Base-by-base conservation (phyloP, 2,113 vertebrate genomes). In the Chlamydotis undulata region DNA sequence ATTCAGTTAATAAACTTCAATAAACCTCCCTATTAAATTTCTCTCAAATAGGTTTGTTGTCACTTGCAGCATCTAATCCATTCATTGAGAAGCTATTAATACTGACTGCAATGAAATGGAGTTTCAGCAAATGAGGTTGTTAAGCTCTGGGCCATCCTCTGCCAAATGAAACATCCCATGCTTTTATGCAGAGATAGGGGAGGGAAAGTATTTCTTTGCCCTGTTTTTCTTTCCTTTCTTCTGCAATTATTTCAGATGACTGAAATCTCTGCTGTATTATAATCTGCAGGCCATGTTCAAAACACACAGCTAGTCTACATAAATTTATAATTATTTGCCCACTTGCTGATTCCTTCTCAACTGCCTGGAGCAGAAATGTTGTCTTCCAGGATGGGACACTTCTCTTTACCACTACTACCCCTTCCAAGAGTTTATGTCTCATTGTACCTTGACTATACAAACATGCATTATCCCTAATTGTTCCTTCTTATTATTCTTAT, bases 1-100 rank as follows among this genome's bases (percentile, higher is more conserved):
- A 97, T 94, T 87, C 96, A 97, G 96, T 97, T 98, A 97, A 97
- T 98, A 98, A 98, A 97, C 97, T 97, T 97, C 97, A 98, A 97
- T 97, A 98, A 98, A 97, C 87, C 85, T 97, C 92, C 93, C 96
- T 97, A 97, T 98, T 98, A 97, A 97, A 98, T 98, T 98, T 97
- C 94, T 95, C 94, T 97, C 94, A 97, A 96, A 98, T 96, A 96
- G 93, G 88, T 96, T 97, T 85, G 71, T 90, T 97, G 93, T 96
- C 92, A 97, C 95, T 97, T 95, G 96, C 87, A 95, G 94, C 92
- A 96, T 97, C 96, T 96, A 97, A 98, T 98, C 97, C 95, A 97
- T 97, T 98, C 89, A 94, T 95, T 96, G 79, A 93, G 73, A 98
- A 96, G 96, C 93, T 97, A 96, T 97, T 98, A 97, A 96, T 97